Evolutionary conservation across 2,888 invertebrate species (phyloP), one percentile per base, ranked within the genome.

Genomic region (Argyresthia albistria): DNA sequence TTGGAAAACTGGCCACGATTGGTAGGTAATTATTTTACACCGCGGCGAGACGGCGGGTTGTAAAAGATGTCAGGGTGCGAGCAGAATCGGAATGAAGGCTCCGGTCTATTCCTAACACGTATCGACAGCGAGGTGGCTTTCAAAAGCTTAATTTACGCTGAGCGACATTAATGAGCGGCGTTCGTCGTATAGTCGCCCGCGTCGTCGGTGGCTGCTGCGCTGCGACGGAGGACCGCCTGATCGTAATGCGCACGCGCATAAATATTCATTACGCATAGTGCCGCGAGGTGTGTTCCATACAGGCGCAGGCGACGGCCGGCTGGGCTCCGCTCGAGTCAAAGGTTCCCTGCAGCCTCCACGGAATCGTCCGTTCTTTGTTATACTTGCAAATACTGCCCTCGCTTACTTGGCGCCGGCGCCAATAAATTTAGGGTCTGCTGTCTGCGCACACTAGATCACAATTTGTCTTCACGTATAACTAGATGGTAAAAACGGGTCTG

Each of bases 351-450:
- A 63, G 66, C 63, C 62, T 60, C 60, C 65, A 62, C 35, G 43
- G 53, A 50, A 46, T 37, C 46, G 25, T 25, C 36, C 43, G 52
- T 43, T 52, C 52, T 52, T 73, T 75, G 70, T 76, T 74, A 72
- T 72, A 71, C 66, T 76, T 75, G 71, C 70, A 73, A 76, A 74
- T 76, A 69, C 73, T 71, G 74, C 36, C 16, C 12, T 76, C 81
- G 77, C 70, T 70, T 57, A 67, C 66, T 70, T 74, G 84, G 84
- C 86, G 84, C 84, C 86, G 71, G 73, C 68, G 75, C 75, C 75
- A 77, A 86, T 86, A 84, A 83, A 86, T 83, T 82, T 80, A 79
- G 80, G 81, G 76, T 79, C 83, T 79, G 76, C 76, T 77, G 79
- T 72, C 74, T 66, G 64, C 63, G 66, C 70, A 72, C 70, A 74